These are phyloP conservation scores for Magallana angulata DNA, from an alignment of 1,140 invertebrate genomes.

Conservation along the genomic window DNA sequence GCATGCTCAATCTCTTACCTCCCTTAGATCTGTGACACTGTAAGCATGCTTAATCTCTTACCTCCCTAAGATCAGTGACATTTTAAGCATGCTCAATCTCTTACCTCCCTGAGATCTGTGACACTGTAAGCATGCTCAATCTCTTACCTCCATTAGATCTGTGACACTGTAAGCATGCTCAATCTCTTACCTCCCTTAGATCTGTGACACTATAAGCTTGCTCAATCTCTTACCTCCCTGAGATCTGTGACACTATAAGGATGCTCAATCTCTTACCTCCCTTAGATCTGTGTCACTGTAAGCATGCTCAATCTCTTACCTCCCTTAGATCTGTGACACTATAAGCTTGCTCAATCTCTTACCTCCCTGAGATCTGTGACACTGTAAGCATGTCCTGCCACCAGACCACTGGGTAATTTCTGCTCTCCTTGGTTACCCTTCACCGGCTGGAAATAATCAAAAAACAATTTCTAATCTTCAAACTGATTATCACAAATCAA, in stretches of 20 bases:
- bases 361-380: constrained; percentile 81
- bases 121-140: constrained; percentile 81
- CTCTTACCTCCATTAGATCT: no score
- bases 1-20: no score
- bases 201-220: no score
- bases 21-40: neutral
- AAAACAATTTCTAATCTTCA: neutral
- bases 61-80: no score
- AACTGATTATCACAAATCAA: no score
- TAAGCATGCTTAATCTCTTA: no score
- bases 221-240: no score
- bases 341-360: constrained; percentile 78
- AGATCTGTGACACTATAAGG: no score
- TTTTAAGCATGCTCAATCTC: no score
- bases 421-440: constrained; percentile 75
- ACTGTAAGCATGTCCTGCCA: constrained; percentile 82
- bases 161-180: no score
- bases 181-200: no score
- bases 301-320: constrained; percentile 49
- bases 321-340: constrained; percentile 81
- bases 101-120: constrained; percentile 80
- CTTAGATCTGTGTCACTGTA: neutral
- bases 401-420: constrained; percentile 78
- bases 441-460: constrained; percentile 58
- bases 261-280: neutral